phyloP scores from a whole-genome alignment of 2,797 vertebrate genomes.

The Cossypha niveicapilla region DNA sequence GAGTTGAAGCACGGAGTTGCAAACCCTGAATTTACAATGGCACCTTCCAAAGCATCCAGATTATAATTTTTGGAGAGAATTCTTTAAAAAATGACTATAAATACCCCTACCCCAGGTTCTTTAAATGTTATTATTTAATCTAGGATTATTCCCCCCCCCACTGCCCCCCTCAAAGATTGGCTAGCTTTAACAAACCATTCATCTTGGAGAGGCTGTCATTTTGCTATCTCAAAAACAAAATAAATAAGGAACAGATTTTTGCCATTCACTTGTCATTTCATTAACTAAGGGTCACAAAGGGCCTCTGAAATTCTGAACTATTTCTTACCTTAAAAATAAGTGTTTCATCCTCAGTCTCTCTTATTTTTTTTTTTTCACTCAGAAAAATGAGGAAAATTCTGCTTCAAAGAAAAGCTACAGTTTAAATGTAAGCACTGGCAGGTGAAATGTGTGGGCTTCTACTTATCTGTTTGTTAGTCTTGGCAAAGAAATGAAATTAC shows the following conservation, averaged over 20 bases:
- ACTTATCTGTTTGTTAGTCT: not conserved
- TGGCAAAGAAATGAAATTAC: slow-evolving; percentile 14
- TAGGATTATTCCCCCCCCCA: rapidly evolving
- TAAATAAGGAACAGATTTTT: not conserved
- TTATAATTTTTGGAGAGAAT: not conserved
- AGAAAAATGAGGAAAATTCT: not conserved
- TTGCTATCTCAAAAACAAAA: not conserved
- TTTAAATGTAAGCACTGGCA: not conserved
- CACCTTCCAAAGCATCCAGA: not conserved
- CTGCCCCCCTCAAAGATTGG: not conserved
- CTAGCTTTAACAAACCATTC: not conserved
- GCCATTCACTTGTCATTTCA: not conserved
- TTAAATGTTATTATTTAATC: not conserved
- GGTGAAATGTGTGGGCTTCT: not conserved
- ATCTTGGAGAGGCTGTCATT: not conserved
- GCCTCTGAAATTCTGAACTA: not conserved
- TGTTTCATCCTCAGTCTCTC: not conserved
- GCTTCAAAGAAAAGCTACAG: not conserved
- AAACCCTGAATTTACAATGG: not conserved
- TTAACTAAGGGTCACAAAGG: not conserved
- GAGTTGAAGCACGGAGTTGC: not conserved
- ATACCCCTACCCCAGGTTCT: rapidly evolving
- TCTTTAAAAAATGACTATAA: not conserved
- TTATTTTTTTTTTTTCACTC: not conserved
- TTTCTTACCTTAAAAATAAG: not conserved